phyloP scores from a whole-genome alignment of 1,140 invertebrate species.

The Andrena cerasifolii region DNA sequence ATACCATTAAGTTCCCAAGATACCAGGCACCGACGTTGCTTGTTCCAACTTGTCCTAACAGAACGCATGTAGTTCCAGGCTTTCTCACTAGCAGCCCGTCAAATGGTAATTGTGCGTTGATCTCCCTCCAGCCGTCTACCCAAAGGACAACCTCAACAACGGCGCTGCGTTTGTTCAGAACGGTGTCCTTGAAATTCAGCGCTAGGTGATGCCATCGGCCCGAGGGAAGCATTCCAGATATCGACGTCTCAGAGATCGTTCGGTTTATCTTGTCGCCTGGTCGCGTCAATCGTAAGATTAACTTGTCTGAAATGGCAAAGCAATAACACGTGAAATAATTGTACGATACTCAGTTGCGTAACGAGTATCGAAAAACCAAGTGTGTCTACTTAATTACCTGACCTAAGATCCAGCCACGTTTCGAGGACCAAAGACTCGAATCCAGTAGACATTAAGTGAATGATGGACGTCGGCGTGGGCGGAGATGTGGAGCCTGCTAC shows the following conservation, averaged over 20 bases:
- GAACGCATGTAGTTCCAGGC: slow-evolving; percentile 80
- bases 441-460: slow-evolving; percentile 84
- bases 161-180: slow-evolving; percentile 83
- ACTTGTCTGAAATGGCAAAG: slow-evolving; percentile 77
- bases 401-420: slow-evolving; percentile 82
- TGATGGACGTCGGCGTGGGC: slow-evolving; percentile 76
- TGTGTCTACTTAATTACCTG: slow-evolving; percentile 70
- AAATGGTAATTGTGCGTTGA: slow-evolving; percentile 80
- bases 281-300: slow-evolving; percentile 83
- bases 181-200: slow-evolving; percentile 84
- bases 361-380: neutral
- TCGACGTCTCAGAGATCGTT: slow-evolving; percentile 82
- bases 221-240: slow-evolving; percentile 80
- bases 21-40: slow-evolving; percentile 80
- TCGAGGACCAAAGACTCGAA: slow-evolving; percentile 83
- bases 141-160: slow-evolving; percentile 84
- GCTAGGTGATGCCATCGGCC: slow-evolving; percentile 85
- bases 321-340: neutral
- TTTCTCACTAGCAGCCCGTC: slow-evolving; percentile 82
- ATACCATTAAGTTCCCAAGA: slow-evolving; percentile 83
- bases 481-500: slow-evolving; percentile 74
- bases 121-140: slow-evolving; percentile 82
- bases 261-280: slow-evolving; percentile 83
- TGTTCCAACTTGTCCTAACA: slow-evolving; percentile 81
- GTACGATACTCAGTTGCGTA: neutral